Percentiles rank a stretch among this genome's conserved stretches.
Conservation (phyloP, 2,113 vertebrate species). For the Tachuris rubrigastra region DNA sequence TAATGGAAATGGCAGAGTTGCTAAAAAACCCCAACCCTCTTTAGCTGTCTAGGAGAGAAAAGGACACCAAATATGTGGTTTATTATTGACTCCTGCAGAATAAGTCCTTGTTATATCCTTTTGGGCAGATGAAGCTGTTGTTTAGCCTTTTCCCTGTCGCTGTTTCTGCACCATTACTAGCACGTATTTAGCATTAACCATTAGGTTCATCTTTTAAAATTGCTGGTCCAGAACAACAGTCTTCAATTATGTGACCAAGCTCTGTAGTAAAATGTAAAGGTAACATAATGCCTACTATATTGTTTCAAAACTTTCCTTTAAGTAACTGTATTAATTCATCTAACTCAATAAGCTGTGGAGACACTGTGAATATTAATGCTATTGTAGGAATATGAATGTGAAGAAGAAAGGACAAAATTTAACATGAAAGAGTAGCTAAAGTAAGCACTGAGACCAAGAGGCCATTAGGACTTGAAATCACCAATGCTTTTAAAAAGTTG, state of each 20-base stretch:
- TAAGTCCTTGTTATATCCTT: background rate
- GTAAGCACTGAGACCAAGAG: background rate
- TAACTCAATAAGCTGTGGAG: background rate
- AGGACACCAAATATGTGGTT: background rate
- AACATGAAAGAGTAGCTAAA: background rate
- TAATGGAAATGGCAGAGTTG: background rate
- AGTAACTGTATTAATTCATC: background rate
- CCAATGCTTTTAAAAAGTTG: background rate
- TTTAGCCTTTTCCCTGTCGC: background rate
- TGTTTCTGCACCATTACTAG: background rate
- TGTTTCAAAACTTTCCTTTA: background rate
- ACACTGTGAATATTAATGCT: background rate
- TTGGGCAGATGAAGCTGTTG: background rate
- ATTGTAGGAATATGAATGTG: background rate
- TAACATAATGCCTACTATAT: background rate
- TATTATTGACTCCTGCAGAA: background rate
- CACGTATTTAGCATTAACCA: background rate
- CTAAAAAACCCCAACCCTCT: background rate
- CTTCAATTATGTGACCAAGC: background rate
- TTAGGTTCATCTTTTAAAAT: background rate
- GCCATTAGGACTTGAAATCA: background rate
- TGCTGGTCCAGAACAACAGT: background rate
- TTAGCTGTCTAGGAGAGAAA: background rate
- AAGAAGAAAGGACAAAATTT: background rate
- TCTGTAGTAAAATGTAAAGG: background rate